These are phyloP conservation scores for Actinia tenebrosa DNA, from an alignment of 64 coral and sea anemone genomes.

Conservation along the genomic window DNA sequence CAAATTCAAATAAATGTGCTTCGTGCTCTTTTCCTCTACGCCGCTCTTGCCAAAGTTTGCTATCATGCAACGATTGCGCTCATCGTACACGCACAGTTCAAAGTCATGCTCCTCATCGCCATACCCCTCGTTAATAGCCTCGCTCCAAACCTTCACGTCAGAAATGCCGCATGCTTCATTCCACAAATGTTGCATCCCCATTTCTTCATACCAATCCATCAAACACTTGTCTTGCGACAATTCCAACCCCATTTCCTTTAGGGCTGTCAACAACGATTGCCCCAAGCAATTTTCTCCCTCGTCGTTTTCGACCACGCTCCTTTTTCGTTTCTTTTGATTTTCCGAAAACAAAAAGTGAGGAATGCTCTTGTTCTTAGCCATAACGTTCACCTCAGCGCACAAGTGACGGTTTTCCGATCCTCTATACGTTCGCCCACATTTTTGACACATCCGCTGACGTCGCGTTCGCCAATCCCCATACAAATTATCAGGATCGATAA, in stretches of 20 bases:
- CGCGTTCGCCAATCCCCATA: not conserved
- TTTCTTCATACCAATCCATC: not conserved
- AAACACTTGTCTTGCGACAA: not conserved
- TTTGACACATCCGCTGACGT: not conserved
- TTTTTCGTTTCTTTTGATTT: too few relatives aligned
- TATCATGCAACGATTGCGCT: not conserved
- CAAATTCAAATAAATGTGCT: not conserved
- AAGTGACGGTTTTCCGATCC: not conserved
- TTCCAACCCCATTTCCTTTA: not conserved
- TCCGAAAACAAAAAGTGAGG: not conserved
- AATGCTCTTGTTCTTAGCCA: not conserved
- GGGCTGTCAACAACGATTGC: not conserved
- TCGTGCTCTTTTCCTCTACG: not conserved
- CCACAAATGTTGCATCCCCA: not conserved
- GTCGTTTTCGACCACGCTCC: not conserved
- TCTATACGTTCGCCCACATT: not conserved
- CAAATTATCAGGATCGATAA: not conserved
- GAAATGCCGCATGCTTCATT: not conserved
- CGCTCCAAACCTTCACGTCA: not conserved
- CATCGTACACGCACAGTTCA: not conserved
- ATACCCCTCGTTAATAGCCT: not conserved
- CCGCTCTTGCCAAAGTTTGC: not conserved
- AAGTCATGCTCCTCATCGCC: not conserved
- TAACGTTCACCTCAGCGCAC: not conserved
- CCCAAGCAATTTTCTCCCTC: not conserved